These are phyloP conservation scores for Chaetodon trifascialis DNA, from an alignment of 2,113 vertebrate genomes.

Conservation along the genomic window DNA sequence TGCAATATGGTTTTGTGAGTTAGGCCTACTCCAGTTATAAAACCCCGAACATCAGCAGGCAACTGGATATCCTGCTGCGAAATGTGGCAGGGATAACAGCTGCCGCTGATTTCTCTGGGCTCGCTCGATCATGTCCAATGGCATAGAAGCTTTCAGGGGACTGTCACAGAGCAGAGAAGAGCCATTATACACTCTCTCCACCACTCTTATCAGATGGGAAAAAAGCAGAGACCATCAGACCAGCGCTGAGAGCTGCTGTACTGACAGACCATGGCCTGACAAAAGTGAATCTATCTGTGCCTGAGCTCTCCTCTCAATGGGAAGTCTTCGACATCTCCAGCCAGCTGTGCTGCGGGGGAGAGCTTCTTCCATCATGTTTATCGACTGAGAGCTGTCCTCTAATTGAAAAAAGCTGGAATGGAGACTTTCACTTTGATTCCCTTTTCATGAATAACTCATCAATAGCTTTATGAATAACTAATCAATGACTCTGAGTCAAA, in stretches of 20 bases:
- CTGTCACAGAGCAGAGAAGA: conserved; percentile 57
- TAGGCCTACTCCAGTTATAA: conserved; percentile 31
- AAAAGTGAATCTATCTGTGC: conserved; percentile 57
- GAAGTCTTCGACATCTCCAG: conserved; percentile 71
- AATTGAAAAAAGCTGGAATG: conserved; percentile 58
- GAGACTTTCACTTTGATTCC: conserved; percentile 59
- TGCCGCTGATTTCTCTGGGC: conserved; percentile 53
- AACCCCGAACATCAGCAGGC: conserved; percentile 48
- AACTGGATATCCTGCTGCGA: conserved; percentile 72
- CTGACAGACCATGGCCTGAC: conserved; percentile 43
- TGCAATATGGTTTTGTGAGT: conserved; percentile 45
- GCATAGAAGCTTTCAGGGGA: conserved; percentile 64
- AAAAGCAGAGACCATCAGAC: conserved; percentile 61
- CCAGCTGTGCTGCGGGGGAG: conserved; percentile 58
- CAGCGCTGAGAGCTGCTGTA: conserved; percentile 45
- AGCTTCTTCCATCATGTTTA: conserved; percentile 56
- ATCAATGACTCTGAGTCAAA: conserved; percentile 61
- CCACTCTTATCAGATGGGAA: conserved; percentile 53
- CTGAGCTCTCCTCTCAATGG: conserved; percentile 49
- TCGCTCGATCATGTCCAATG: conserved; percentile 59
- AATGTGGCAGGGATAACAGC: conserved; percentile 56
- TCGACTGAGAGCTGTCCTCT: conserved; percentile 56
- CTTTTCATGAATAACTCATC: conserved; percentile 71
- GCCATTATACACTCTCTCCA: conserved; percentile 64
- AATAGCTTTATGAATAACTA: conserved; percentile 67